A percentile compares a stretch with the other conserved stretches of the same genome.
phyloP scores from a whole-genome alignment of 1,140 invertebrate genomes.

The Harlomillsia oculata region DNA sequence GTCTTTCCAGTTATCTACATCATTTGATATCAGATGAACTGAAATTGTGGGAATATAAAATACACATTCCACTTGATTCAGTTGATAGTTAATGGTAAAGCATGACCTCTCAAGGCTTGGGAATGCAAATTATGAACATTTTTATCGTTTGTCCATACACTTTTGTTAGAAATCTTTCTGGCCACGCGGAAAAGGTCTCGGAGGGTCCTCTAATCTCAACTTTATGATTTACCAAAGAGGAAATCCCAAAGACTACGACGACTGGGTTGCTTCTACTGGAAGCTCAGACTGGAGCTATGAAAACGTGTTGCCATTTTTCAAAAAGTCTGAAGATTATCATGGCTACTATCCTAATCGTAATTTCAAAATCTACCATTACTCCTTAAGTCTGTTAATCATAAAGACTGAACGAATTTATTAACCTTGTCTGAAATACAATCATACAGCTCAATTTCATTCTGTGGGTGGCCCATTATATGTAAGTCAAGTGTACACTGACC shows the following conservation, averaged over 20 bases:
- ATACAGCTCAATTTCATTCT: slow-evolving; percentile 1
- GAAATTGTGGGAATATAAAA: no score
- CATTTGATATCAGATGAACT: no score
- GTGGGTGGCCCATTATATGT: background rate
- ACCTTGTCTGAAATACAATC: background rate
- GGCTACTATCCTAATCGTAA: slow-evolving; percentile 11
- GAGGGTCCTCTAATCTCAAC: slow-evolving; percentile 18
- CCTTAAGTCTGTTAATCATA: no score
- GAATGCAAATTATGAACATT: no score
- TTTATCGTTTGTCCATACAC: no score
- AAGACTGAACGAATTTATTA: no score
- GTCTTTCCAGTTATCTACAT: no score
- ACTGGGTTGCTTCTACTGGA: slow-evolving; percentile 45
- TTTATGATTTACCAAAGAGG: slow-evolving; percentile 25
- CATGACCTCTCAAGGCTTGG: no score
- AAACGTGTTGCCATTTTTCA: slow-evolving; percentile 43
- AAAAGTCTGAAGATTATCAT: slow-evolving; percentile 38
- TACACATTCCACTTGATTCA: no score
- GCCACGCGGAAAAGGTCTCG: slow-evolving; percentile 24
- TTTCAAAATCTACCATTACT: no score
- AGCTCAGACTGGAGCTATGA: slow-evolving; percentile 48
- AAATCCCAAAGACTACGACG: slow-evolving; percentile 37
- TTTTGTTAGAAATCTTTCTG: slow-evolving; percentile 37
- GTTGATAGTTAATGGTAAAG: no score
- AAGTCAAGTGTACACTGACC: background rate